These are phyloP conservation scores for Crotalus viridis DNA, from an alignment of 2,113 vertebrate genomes.

Conservation along the genomic window DNA sequence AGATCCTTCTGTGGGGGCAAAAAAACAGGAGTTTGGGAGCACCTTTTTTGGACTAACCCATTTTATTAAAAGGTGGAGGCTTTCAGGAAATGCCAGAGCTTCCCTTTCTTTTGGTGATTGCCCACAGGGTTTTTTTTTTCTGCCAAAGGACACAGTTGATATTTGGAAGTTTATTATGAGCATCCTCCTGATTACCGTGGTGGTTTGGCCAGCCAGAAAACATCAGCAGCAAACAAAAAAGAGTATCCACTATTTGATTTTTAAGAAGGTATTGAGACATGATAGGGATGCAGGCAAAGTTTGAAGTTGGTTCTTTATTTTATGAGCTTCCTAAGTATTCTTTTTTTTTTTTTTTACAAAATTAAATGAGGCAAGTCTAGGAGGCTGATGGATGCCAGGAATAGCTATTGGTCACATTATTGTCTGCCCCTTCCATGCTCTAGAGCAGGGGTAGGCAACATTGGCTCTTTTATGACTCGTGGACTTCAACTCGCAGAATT, in stretches of 20 bases:
- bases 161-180: background rate
- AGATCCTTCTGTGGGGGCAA: background rate
- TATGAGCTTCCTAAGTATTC: no score
- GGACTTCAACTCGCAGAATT: background rate
- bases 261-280: background rate
- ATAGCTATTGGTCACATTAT: no score
- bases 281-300: background rate
- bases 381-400: no score
- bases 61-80: background rate
- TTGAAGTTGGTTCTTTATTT: background rate
- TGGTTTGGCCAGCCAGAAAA: background rate
- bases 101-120: background rate
- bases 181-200: background rate
- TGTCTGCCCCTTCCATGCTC: no score
- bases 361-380: no score
- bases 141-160: background rate
- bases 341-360: no score
- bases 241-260: background rate
- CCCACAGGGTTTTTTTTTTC: background rate
- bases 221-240: background rate
- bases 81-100: background rate
- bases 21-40: background rate
- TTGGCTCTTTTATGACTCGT: background rate
- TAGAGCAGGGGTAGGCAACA: background rate
- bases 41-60: background rate